Evolutionary conservation across 92 coral and sea anemone genomes (phyloP), one percentile per base, ranked within the genome.

Genomic region (Porites cylindrica): DNA sequence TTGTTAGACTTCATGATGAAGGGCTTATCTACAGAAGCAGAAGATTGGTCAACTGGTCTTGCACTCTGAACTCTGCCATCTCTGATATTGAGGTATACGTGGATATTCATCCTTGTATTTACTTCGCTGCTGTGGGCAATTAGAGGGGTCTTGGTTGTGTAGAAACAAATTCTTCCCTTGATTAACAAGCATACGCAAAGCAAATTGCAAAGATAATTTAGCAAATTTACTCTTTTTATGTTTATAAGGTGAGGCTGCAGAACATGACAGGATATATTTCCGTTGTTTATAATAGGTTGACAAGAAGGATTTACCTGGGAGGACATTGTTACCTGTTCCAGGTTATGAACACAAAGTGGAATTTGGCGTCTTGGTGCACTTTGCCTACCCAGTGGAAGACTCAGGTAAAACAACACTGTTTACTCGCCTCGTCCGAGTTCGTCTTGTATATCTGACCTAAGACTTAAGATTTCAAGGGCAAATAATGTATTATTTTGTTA

Each of bases 21-120:
- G 98, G 99, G 12, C 88, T 97, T 61, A 95, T 97, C 80, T 97
- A 95, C 84, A 89, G 99, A 69, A 97, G 95, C 90, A 97, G 94
- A 65, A 85, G 99, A 52, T 93, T 97, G 51, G 99, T 97, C 21
- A 97, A 97, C 95, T 97, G 99, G 99, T 97, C 99, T 5, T 97
- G 99, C 72, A 93, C 98, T 9, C 89, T 97, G 29, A 97, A 97
- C 91, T 97, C 99, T 32, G 99, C 99, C 63, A 97, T 97, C 79
- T 97, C 99, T 52, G 99, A 97, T 72, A 97, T 97, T 66, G 99
- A 97, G 99, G 99, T 97, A 84, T 1, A 4, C 2, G 0, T 56
- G 11, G 3, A 56, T 56, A 10, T 4, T 56, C 17, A 1, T 56
- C 61, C 14, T 14, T 10, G 14, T 10, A 56, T 2, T 56, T 53